A percentile compares a stretch with the other conserved stretches of the same genome.
phyloP scores from a whole-genome alignment of 2,888 invertebrate species.

The Ferdinandea cuprea region DNA sequence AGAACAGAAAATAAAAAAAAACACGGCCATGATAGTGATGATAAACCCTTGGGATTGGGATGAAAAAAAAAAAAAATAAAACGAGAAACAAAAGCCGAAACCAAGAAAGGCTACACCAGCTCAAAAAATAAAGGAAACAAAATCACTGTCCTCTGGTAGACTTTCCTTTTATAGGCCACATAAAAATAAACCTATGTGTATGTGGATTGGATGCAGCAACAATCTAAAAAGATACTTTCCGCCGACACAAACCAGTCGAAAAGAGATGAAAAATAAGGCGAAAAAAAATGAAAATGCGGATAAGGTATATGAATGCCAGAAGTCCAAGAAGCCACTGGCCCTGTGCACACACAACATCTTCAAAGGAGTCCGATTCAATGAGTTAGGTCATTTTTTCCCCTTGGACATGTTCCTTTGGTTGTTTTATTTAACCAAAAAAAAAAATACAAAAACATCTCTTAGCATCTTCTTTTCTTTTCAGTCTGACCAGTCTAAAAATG shows the following conservation, averaged over 20 bases:
- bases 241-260: conserved; percentile 51
- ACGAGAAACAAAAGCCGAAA: conserved; percentile 48
- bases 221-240: conserved; percentile 60
- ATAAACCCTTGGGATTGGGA: conserved; percentile 72
- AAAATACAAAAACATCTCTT: conserved; percentile 1
- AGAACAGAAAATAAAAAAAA: conserved; percentile 22
- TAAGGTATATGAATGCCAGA: conserved; percentile 55
- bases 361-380: conserved; percentile 75
- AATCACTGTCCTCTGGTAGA: conserved; percentile 63
- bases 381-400: conserved; percentile 66
- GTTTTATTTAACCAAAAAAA: conserved; percentile 10
- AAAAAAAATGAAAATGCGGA: conserved; percentile 16
- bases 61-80: conserved; percentile 52
- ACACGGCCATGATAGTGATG: conserved; percentile 39
- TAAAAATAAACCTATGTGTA: conserved; percentile 49
- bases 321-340: conserved; percentile 69
- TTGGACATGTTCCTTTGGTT: conserved; percentile 34
- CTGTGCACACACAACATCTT: conserved; percentile 55
- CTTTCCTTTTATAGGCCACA: conserved; percentile 73
- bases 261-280: conserved; percentile 28
- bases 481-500: conserved; percentile 57
- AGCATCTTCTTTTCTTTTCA: conserved; percentile 13
- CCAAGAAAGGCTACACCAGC: conserved; percentile 52
- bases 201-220: conserved; percentile 47
- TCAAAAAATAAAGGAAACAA: conserved; percentile 34